These are phyloP conservation scores for Oncorhynchus nerka DNA, from an alignment of 2,113 vertebrate species.

Conservation along the genomic window DNA sequence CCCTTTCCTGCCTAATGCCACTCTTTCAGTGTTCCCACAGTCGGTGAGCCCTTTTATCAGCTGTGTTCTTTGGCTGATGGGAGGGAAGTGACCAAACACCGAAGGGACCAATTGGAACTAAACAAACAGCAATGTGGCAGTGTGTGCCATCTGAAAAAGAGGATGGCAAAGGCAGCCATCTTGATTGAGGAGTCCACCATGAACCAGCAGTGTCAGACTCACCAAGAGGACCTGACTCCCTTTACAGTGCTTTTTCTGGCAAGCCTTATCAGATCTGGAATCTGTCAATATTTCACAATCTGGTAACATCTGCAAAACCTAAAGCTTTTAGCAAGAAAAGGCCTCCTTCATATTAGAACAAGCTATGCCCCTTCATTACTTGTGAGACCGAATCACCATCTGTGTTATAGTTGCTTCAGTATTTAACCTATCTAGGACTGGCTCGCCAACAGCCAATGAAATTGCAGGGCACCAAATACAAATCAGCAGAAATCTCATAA, in stretches of 20 bases:
- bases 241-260: background rate
- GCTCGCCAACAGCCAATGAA: too few species aligned
- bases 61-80: conserved; percentile 82
- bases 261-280: background rate
- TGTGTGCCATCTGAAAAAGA: background rate
- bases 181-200: too few species aligned
- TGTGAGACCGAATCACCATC: background rate
- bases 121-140: background rate
- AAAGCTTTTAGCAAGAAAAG: background rate
- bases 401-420: background rate
- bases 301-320: background rate
- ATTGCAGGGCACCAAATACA: too few species aligned
- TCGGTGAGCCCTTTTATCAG: conserved; percentile 62
- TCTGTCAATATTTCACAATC: background rate
- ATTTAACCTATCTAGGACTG: background rate
- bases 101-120: conserved; percentile 43
- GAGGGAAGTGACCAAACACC: conserved; percentile 71
- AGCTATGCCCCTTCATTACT: background rate
- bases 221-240: too few species aligned
- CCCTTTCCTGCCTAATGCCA: conserved; percentile 45
- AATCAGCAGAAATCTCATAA: too few species aligned
- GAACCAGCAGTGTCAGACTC: too few species aligned
- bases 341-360: too few species aligned
- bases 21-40: conserved; percentile 71
- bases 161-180: too few species aligned